Evolutionary conservation across 1,140 invertebrate species (phyloP).

Genomic region (Trinorchestia longiramus): DNA sequence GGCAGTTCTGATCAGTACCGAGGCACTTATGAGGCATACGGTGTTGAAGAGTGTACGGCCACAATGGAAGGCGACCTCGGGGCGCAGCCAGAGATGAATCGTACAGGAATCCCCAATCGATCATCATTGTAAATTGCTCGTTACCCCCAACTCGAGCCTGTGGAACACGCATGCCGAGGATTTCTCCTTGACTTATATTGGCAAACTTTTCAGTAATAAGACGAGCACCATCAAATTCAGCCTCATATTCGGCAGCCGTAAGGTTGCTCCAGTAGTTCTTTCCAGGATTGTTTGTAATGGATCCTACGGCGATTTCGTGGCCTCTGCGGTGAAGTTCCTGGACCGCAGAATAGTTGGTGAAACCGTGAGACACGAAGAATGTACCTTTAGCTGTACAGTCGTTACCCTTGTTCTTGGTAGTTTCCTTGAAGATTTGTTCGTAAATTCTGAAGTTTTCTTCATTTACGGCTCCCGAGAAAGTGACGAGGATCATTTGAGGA

Average conservation of each 20-base stretch:
- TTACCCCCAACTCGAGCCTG: constrained; percentile 71
- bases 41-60: constrained; percentile 73
- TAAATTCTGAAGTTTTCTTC: constrained; percentile 71
- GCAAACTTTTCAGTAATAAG: constrained; percentile 71
- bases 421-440: constrained; percentile 70
- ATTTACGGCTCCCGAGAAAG: constrained; percentile 72
- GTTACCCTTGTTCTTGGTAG: constrained; percentile 72
- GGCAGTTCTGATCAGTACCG: constrained; percentile 68
- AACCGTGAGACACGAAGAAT: constrained; percentile 75
- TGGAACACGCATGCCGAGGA: constrained; percentile 72
- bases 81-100: constrained; percentile 72
- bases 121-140: constrained; percentile 71
- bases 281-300: constrained; percentile 71
- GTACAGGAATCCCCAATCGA: constrained; percentile 71
- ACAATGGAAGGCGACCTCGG: constrained; percentile 70
- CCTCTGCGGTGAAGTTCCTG: constrained; percentile 73
- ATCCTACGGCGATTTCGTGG: constrained; percentile 74
- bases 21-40: constrained; percentile 71
- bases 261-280: constrained; percentile 70
- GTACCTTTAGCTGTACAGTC: constrained; percentile 74
- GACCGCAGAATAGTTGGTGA: constrained; percentile 74
- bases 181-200: constrained; percentile 71
- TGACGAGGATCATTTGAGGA: constrained; percentile 71
- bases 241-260: constrained; percentile 69
- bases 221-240: constrained; percentile 72